These are phyloP conservation scores for Papilio protenor DNA, from an alignment of 2,888 invertebrate genomes.

Conservation along the genomic window DNA sequence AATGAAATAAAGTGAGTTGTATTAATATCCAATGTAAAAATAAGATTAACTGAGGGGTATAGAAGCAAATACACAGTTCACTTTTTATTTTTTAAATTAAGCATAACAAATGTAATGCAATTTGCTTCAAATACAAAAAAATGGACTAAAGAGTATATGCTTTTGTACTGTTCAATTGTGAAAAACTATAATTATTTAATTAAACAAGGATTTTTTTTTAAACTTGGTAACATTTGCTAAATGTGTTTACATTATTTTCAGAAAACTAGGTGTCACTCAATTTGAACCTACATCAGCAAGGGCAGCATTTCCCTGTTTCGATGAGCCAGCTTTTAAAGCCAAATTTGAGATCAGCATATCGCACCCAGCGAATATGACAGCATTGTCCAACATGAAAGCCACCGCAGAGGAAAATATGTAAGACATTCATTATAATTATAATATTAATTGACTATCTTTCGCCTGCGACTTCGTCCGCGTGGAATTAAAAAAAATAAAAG, in stretches of 20 bases:
- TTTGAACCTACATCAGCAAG: conserved; percentile 87
- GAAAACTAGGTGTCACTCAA: conserved; percentile 86
- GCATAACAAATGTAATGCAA: too few species aligned
- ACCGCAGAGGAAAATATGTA: conserved; percentile 81
- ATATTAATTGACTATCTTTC: not conserved
- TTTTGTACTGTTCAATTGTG: too few species aligned
- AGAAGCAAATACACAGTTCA: too few species aligned
- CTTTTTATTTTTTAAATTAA: too few species aligned
- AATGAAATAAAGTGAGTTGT: conserved; percentile 73
- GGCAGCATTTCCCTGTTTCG: conserved; percentile 90
- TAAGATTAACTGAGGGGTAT: too few species aligned
- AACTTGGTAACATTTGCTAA: too few species aligned
- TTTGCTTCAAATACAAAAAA: too few species aligned
- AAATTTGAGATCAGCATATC: conserved; percentile 89
- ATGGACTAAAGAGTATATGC: too few species aligned
- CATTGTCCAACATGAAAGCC: conserved; percentile 89
- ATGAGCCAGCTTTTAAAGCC: conserved; percentile 91
- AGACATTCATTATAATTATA: conserved; percentile 55
- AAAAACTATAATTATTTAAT: too few species aligned
- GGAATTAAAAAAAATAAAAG: not conserved
- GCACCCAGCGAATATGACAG: conserved; percentile 85
- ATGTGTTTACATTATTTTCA: conserved; percentile 57
- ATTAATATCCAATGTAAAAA: conserved; percentile 19
- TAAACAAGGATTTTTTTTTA: too few species aligned
- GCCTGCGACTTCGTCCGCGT: too few species aligned